Evolutionary conservation across 2,797 vertebrate species (phyloP).

Genomic region (Mus spretus): DNA sequence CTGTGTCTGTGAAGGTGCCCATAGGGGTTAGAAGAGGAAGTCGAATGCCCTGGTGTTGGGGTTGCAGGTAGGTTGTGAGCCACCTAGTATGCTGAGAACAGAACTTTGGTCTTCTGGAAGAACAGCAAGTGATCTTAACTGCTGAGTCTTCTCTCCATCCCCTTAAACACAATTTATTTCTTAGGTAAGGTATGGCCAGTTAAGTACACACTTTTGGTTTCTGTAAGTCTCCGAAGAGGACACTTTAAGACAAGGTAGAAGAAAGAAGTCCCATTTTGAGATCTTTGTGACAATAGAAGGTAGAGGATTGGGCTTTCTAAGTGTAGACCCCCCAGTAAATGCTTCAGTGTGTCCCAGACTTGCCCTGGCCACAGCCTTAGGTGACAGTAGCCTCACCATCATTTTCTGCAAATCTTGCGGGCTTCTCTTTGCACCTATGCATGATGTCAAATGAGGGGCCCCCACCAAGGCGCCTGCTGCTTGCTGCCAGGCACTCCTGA

Average conservation of each 20-base stretch:
- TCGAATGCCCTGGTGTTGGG: not conserved
- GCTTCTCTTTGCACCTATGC: constrained; percentile 82
- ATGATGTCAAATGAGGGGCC: constrained; percentile 85
- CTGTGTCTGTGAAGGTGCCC: not conserved
- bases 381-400: not conserved
- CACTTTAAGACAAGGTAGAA: not conserved
- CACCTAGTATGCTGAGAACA: not conserved
- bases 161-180: constrained; percentile 53
- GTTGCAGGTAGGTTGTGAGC: not conserved
- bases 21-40: not conserved
- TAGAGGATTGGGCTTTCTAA: not conserved
- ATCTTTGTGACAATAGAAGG: not conserved
- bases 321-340: not conserved
- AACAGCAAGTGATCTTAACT: not conserved
- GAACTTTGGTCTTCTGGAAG: not conserved
- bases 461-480: constrained; percentile 84
- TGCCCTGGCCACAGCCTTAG: not conserved
- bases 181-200: not conserved
- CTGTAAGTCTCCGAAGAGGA: constrained; percentile 10
- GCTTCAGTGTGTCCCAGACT: not conserved
- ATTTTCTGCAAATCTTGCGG: constrained; percentile 49
- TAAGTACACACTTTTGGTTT: constrained; percentile 41
- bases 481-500: constrained; percentile 92
- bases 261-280: not conserved
- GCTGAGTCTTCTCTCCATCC: not conserved